phyloP scores from a whole-genome alignment of 2,797 vertebrate genomes.

The Pipistrellus kuhlii region DNA sequence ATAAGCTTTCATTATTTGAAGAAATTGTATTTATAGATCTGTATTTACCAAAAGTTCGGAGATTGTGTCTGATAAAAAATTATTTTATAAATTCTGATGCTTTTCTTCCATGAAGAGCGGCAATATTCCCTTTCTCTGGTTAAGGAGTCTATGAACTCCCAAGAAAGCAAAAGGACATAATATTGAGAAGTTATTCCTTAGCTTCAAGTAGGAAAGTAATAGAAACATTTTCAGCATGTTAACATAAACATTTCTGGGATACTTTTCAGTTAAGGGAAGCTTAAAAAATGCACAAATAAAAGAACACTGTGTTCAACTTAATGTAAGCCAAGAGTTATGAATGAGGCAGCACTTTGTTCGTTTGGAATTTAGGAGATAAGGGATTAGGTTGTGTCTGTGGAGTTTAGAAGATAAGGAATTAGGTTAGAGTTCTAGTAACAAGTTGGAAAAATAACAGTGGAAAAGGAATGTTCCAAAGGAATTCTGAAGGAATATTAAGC shows the following conservation, averaged over 20 bases:
- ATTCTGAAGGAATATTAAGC: slow-evolving; percentile 70
- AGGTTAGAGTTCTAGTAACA: slow-evolving; percentile 75
- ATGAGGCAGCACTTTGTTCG: slow-evolving; percentile 1
- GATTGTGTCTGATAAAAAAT: not conserved
- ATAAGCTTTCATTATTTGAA: not conserved
- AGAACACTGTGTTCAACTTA: not conserved
- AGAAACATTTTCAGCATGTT: slow-evolving; percentile 46
- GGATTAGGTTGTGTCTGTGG: slow-evolving; percentile 59
- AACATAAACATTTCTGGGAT: slow-evolving; percentile 13
- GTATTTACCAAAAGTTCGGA: slow-evolving; percentile 37
- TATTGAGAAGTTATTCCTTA: slow-evolving; percentile 13
- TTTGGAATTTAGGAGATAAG: slow-evolving; percentile 76
- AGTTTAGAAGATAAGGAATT: slow-evolving; percentile 74
- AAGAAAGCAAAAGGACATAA: slow-evolving; percentile 1
- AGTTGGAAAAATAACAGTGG: slow-evolving; percentile 61
- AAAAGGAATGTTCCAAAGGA: slow-evolving; percentile 75
- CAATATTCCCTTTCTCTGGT: not conserved
- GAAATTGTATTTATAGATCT: not conserved
- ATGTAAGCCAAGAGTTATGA: not conserved
- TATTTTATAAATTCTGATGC: slow-evolving; percentile 17
- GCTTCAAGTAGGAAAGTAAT: slow-evolving; percentile 38
- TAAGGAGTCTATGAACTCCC: not conserved
- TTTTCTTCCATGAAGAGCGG: not conserved
- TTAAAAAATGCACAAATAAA: not conserved
- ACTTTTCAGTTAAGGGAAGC: slow-evolving; percentile 31